Conservation (phyloP, 1,140 invertebrate genomes). For the Chironomus striatipennis region DNA sequence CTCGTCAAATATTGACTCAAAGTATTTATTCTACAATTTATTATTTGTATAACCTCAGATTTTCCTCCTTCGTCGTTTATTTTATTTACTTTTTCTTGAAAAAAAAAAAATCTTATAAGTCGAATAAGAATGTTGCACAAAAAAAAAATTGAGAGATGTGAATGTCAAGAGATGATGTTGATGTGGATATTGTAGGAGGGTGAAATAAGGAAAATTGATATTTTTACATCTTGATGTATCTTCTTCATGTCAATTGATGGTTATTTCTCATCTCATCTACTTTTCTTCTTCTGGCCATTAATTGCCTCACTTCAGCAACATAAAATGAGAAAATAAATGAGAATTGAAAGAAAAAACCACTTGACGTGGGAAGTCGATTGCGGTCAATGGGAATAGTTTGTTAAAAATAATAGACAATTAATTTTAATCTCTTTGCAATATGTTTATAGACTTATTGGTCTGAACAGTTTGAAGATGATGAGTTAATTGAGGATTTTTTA, state of each 20-base stretch:
- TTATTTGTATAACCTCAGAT: neutral
- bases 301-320: conserved; percentile 1
- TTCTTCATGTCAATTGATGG: conserved; percentile 2
- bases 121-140: neutral
- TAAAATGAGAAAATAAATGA: neutral
- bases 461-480: too few relatives aligned
- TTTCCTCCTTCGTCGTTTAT: neutral
- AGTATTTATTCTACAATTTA: conserved; percentile 8
- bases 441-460: too few relatives aligned
- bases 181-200: too few relatives aligned
- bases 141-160: neutral
- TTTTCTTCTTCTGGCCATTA: neutral
- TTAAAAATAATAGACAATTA: too few relatives aligned
- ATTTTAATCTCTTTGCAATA: too few relatives aligned
- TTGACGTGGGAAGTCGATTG: too few relatives aligned
- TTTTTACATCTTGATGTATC: conserved; percentile 1
- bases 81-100: too few relatives aligned
- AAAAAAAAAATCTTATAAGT: too few relatives aligned
- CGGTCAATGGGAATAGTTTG: too few relatives aligned
- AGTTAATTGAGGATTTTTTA: too few relatives aligned
- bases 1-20: conserved; percentile 1
- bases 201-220: neutral
- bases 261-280: neutral
- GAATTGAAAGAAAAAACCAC: too few relatives aligned
- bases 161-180: neutral